Evolutionary conservation across 2,113 vertebrate genomes (phyloP).

Genomic region (Addax nasomaculatus): DNA sequence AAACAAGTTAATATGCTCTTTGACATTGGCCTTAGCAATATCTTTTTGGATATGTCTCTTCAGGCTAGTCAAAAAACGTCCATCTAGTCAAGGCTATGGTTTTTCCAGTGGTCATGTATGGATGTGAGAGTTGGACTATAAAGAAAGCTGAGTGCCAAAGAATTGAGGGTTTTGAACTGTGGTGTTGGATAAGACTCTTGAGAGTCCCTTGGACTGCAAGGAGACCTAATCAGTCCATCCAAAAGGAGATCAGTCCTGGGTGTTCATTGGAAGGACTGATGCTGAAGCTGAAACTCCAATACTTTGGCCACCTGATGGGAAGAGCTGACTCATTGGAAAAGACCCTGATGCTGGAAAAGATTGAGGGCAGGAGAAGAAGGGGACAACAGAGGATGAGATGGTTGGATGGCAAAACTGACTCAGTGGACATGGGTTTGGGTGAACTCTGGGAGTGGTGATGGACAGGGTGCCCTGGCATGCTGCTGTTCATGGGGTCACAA

Average conservation of each 20-base stretch:
- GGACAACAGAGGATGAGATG: background rate
- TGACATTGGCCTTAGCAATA: background rate
- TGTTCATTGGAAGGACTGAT: background rate
- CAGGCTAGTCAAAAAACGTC: background rate
- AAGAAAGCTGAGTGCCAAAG: background rate
- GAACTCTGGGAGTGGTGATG: background rate
- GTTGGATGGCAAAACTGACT: background rate
- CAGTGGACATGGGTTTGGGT: background rate
- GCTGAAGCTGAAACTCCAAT: background rate
- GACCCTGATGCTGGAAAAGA: background rate
- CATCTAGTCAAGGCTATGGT: background rate
- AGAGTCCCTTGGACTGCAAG: background rate
- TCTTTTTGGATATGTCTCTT: background rate
- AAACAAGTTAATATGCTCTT: background rate
- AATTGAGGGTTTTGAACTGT: background rate
- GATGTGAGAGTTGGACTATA: background rate
- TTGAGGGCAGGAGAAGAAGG: background rate
- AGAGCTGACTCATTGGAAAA: background rate
- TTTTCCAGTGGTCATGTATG: background rate
- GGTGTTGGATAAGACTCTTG: background rate
- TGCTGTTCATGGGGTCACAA: background rate
- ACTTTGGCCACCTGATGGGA: rapidly evolving
- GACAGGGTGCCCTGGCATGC: rapidly evolving
- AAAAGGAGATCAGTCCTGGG: background rate
- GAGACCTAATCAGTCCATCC: background rate